Conservation (phyloP, 1,140 invertebrate genomes). For the Formica selysi region DNA sequence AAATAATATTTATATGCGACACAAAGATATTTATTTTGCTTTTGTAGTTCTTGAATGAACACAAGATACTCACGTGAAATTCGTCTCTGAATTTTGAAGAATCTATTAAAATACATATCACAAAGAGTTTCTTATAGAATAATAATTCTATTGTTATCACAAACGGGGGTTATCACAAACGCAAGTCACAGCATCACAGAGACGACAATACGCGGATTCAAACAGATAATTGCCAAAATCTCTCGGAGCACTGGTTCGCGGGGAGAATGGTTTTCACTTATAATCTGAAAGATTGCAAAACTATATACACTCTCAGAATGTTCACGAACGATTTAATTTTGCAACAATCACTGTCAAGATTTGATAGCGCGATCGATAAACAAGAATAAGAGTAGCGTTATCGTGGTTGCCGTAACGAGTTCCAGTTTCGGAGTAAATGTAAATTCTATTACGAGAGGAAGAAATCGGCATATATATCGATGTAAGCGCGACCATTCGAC, state of each 20-base stretch:
- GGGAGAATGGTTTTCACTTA: neutral
- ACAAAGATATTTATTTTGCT: neutral
- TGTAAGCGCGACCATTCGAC: slow-evolving; percentile 50
- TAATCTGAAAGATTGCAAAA: neutral
- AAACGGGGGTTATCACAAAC: neutral
- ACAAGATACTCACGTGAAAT: slow-evolving; percentile 8
- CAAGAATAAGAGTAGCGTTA: slow-evolving; percentile 6
- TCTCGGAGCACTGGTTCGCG: neutral
- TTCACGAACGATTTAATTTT: slow-evolving; percentile 1
- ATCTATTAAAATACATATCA: neutral
- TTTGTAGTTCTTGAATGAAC: neutral
- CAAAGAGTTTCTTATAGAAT: neutral
- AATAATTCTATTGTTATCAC: neutral
- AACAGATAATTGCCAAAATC: neutral
- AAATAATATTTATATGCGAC: neutral
- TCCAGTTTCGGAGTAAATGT: slow-evolving; percentile 66
- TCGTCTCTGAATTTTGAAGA: neutral
- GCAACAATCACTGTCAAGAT: neutral
- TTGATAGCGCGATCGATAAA: neutral
- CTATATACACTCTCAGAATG: neutral
- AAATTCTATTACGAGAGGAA: slow-evolving; percentile 23
- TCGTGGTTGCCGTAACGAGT: slow-evolving; percentile 51
- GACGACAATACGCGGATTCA: neutral
- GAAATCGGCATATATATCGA: slow-evolving; percentile 68
- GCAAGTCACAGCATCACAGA: neutral